phyloP scores from a whole-genome alignment of 35 echinoderm and acorn worm genomes.

The Lytechinus pictus region DNA sequence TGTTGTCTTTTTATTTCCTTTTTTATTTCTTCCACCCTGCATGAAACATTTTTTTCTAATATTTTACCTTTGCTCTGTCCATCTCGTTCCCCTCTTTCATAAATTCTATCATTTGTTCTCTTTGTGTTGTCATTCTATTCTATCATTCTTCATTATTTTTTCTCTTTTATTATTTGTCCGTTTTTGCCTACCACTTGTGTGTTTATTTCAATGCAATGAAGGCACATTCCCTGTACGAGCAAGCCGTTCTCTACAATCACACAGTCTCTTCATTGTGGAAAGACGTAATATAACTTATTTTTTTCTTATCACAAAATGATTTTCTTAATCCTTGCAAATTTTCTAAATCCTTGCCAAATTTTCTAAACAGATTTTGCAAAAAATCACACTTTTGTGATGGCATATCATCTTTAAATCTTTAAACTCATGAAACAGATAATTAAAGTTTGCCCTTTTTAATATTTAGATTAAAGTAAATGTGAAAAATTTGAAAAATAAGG shows the following conservation, averaged over 20 bases:
- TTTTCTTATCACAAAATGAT: neutral
- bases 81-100: too few relatives aligned
- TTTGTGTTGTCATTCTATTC: neutral
- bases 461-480: too few relatives aligned
- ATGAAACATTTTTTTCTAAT: too few relatives aligned
- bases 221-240: neutral
- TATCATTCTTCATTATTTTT: constrained; percentile 16
- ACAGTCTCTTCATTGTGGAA: neutral
- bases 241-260: neutral
- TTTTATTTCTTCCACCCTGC: neutral
- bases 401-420: too few relatives aligned
- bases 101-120: too few relatives aligned
- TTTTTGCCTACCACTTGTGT: neutral
- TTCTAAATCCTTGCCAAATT: too few relatives aligned
- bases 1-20: neutral
- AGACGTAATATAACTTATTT: constrained; percentile 20
- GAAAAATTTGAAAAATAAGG: too few relatives aligned
- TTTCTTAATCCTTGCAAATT: neutral
- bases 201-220: neutral
- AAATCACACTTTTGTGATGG: too few relatives aligned
- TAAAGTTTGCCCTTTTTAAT: too few relatives aligned
- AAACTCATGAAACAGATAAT: too few relatives aligned
- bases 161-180: neutral
- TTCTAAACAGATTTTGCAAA: too few relatives aligned
- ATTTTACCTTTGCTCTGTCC: too few relatives aligned